Conservation (phyloP, 2,888 invertebrate genomes). For the Dorcus hopei region DNA sequence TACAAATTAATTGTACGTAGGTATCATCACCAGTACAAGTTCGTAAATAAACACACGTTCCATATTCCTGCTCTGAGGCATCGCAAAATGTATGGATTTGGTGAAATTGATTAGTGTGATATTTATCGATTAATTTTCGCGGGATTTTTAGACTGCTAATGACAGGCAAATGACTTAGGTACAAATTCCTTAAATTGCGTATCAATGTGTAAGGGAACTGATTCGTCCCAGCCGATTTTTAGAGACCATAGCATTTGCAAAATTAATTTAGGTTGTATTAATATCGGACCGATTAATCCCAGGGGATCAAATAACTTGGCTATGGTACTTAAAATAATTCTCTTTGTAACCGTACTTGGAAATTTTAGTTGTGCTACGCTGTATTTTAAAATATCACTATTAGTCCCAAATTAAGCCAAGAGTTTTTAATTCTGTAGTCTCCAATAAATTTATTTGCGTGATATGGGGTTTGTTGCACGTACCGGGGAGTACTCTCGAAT, state of each 20-base stretch:
- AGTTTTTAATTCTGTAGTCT: background rate
- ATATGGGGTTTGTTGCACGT: background rate
- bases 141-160: background rate
- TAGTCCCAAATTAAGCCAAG: background rate
- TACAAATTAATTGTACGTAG: background rate
- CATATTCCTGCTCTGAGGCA: conserved; percentile 3
- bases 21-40: background rate
- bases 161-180: background rate
- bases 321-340: background rate
- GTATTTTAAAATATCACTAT: background rate
- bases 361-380: background rate
- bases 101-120: background rate
- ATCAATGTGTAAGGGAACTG: background rate
- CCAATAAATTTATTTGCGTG: background rate
- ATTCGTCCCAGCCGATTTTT: conserved; percentile 1
- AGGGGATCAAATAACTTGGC: conserved; percentile 2
- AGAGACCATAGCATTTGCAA: conserved; percentile 1
- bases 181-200: background rate
- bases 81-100: conserved; percentile 4
- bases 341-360: background rate
- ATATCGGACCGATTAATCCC: background rate
- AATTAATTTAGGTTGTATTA: background rate
- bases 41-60: conserved; percentile 1
- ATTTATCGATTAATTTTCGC: background rate
- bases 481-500: background rate